A percentile compares a stretch with the other conserved stretches of the same genome.
Conservation (phyloP, 2,888 invertebrate species). For the Trachelus tabidus region DNA sequence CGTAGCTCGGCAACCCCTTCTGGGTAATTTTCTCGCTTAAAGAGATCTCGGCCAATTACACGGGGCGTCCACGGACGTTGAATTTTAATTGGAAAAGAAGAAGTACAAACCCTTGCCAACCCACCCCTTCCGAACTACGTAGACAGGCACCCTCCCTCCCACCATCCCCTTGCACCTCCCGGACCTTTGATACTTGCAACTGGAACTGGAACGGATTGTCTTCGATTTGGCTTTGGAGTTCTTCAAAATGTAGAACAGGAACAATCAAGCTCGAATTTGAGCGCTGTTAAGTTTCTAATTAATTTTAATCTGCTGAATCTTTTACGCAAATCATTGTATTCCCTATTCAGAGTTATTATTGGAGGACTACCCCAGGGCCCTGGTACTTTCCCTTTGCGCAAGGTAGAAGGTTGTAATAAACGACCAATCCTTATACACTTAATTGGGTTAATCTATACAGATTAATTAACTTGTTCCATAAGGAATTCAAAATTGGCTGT, state of each 20-base stretch:
- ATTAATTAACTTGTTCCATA: slow-evolving; percentile 46
- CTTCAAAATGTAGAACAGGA: background rate
- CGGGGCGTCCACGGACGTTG: slow-evolving; percentile 59
- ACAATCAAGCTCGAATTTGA: background rate
- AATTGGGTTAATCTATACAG: slow-evolving; percentile 57
- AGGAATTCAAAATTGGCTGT: background rate
- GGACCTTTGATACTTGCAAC: background rate
- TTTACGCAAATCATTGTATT: slow-evolving; percentile 48
- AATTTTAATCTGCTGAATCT: slow-evolving; percentile 50
- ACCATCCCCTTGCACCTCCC: background rate
- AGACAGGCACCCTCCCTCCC: background rate
- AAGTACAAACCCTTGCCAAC: slow-evolving; percentile 42
- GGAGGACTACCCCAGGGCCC: slow-evolving; percentile 3
- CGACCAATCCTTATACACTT: slow-evolving; percentile 48
- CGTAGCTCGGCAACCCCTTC: slow-evolving; percentile 54
- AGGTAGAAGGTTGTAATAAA: slow-evolving; percentile 37
- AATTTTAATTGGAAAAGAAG: slow-evolving; percentile 64
- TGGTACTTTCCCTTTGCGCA: background rate
- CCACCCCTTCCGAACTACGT: background rate
- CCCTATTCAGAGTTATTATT: slow-evolving; percentile 44
- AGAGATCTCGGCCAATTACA: slow-evolving; percentile 64
- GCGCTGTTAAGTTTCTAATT: slow-evolving; percentile 42
- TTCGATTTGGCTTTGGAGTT: background rate
- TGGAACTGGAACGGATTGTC: slow-evolving; percentile 8
- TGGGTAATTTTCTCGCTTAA: slow-evolving; percentile 64